Percentiles rank a stretch among this genome's conserved stretches.
These are phyloP conservation scores for Tenthredo livida DNA, from an alignment of 2,888 invertebrate genomes.

Conservation along the genomic window DNA sequence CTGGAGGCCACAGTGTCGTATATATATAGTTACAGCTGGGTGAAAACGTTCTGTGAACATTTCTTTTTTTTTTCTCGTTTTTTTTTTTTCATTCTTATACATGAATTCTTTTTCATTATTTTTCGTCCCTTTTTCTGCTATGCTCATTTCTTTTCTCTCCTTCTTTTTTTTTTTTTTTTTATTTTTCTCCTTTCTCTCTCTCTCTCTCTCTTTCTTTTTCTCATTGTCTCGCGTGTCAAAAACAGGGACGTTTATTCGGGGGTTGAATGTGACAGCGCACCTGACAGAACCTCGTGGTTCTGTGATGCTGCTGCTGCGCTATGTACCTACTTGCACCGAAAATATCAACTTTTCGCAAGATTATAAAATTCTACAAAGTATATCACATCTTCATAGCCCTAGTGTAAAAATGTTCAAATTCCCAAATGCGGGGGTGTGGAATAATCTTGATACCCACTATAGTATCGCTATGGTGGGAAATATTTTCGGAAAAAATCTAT, in stretches of 20 bases:
- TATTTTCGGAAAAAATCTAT: too few relatives aligned
- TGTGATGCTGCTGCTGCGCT: background rate
- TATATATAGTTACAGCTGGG: background rate
- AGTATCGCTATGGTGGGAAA: too few relatives aligned
- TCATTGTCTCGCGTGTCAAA: background rate
- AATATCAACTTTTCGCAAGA: too few relatives aligned
- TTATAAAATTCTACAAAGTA: too few relatives aligned
- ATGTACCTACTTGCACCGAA: too few relatives aligned
- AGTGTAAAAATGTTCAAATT: too few relatives aligned
- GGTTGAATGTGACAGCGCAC: background rate
- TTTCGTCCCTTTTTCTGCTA: background rate
- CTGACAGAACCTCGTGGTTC: background rate
- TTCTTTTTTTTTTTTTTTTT: too few relatives aligned
- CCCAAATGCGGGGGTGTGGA: too few relatives aligned
- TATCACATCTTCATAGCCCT: too few relatives aligned
- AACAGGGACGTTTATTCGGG: background rate
- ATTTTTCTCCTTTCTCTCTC: background rate
- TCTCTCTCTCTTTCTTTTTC: background rate
- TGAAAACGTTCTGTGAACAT: background rate
- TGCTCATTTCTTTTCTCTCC: background rate
- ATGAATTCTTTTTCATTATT: constrained; percentile 9
- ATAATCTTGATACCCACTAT: too few relatives aligned
- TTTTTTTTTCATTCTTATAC: background rate
- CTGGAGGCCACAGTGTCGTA: background rate
- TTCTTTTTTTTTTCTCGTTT: background rate